These are phyloP conservation scores for Rutpela maculata DNA, from an alignment of 2,888 invertebrate genomes.

Conservation along the genomic window DNA sequence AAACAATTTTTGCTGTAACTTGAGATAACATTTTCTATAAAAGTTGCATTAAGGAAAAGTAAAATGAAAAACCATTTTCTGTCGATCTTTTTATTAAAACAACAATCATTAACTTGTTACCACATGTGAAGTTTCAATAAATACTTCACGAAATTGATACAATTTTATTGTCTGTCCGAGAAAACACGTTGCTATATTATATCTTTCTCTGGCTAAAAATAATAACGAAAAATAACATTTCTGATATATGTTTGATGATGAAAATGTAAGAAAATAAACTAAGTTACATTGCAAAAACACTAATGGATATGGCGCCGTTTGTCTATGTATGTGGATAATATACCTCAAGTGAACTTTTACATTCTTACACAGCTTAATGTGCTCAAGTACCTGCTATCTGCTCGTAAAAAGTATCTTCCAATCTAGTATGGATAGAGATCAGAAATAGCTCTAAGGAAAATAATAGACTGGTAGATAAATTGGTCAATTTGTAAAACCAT, in stretches of 20 bases:
- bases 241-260: not conserved
- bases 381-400: not conserved
- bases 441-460: not conserved
- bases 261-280: slow-evolving; percentile 27
- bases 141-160: slow-evolving; percentile 8
- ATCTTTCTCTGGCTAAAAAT: not conserved
- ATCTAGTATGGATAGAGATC: not conserved
- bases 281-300: slow-evolving; percentile 29
- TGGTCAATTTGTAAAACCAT: not conserved
- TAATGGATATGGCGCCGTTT: slow-evolving; percentile 37
- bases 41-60: too few relatives aligned
- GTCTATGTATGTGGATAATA: slow-evolving; percentile 27
- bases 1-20: too few relatives aligned
- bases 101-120: slow-evolving; percentile 4
- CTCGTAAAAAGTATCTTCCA: not conserved
- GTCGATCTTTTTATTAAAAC: not conserved
- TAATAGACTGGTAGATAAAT: not conserved
- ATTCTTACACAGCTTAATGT: slow-evolving; percentile 32
- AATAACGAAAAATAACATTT: slow-evolving; percentile 5
- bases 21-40: too few relatives aligned
- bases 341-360: slow-evolving; percentile 5
- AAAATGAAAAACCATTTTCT: not conserved
- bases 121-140: not conserved
- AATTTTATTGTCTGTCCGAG: not conserved
- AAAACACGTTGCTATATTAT: not conserved